These are phyloP conservation scores for Parascotia fuliginaria DNA, from an alignment of 2,888 invertebrate species.

Conservation along the genomic window DNA sequence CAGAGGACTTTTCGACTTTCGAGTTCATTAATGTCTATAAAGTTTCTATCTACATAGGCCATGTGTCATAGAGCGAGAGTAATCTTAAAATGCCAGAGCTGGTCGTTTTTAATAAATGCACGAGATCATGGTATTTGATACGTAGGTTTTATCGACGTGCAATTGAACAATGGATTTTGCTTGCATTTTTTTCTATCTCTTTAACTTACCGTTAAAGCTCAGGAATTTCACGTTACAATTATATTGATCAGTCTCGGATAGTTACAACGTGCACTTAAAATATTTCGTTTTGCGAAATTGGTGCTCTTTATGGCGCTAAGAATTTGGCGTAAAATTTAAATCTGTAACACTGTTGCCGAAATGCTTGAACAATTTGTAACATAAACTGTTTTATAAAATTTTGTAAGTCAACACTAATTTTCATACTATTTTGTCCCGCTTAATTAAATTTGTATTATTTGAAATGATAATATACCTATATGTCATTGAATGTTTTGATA, in stretches of 20 bases:
- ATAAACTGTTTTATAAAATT: conserved; percentile 2
- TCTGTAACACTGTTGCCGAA: conserved; percentile 27
- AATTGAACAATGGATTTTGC: conserved; percentile 19
- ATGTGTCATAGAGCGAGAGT: no score
- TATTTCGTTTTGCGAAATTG: conserved; percentile 39
- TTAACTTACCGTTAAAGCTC: conserved; percentile 29
- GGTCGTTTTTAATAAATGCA: no score
- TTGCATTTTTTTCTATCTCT: conserved; percentile 5
- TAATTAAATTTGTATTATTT: no score
- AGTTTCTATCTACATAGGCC: no score
- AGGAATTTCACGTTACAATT: conserved; percentile 40
- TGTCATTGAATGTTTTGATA: no score
- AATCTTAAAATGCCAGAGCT: no score
- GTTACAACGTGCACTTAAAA: conserved; percentile 39
- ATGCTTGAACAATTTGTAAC: conserved; percentile 7
- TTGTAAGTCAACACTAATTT: background rate
- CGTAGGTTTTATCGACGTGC: background rate
- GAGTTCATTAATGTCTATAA: no score
- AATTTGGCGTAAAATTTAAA: conserved; percentile 43
- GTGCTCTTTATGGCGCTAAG: conserved; percentile 37
- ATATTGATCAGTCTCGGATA: conserved; percentile 39
- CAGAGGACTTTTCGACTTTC: no score
- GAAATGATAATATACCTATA: no score
- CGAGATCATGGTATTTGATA: no score
- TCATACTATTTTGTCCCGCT: conserved; percentile 1